phyloP scores from a whole-genome alignment of 2,113 vertebrate genomes.

The Quiscalus mexicanus region DNA sequence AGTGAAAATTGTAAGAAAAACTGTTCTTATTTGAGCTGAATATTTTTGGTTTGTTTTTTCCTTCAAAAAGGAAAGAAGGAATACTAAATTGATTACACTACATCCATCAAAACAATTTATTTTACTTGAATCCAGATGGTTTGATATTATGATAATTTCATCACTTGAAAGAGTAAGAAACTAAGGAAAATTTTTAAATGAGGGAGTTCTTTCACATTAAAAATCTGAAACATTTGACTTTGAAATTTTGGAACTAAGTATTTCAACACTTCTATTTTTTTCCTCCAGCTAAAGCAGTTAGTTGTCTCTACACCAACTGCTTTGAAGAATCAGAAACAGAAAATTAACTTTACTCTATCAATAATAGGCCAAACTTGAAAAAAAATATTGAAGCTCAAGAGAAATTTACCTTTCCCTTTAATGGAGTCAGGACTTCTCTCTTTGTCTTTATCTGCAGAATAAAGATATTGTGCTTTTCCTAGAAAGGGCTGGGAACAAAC shows the following conservation, averaged over 20 bases:
- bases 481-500: neutral
- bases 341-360: neutral
- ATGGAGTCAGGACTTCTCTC: neutral
- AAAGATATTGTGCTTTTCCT: neutral
- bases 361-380: neutral
- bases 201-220: neutral
- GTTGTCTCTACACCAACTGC: neutral
- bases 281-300: neutral
- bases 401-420: neutral
- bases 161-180: neutral
- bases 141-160: neutral
- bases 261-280: neutral
- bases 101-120: neutral
- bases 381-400: neutral
- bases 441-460: neutral
- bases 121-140: neutral
- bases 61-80: neutral
- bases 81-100: neutral
- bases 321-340: neutral
- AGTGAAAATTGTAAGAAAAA: slow-evolving; percentile 28
- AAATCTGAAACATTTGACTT: neutral
- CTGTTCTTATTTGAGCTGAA: neutral
- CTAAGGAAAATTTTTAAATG: neutral
- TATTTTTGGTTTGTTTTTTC: slow-evolving; percentile 1
- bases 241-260: neutral